Conservation (phyloP, 2,113 vertebrate genomes). For the Myotis yumanensis region DNA sequence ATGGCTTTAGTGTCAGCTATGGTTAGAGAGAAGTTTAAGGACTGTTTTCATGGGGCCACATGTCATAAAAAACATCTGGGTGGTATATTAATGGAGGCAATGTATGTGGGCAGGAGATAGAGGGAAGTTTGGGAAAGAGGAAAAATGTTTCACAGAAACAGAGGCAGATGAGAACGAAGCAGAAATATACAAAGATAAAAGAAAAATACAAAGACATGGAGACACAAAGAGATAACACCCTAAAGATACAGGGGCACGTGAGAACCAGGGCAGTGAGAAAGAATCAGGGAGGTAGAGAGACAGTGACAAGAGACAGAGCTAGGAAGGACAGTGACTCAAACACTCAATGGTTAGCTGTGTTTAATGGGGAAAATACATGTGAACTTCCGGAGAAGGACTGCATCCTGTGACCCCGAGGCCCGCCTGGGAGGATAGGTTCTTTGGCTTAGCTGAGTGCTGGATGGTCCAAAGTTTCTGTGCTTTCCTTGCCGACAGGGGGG, state of each 20-base stretch:
- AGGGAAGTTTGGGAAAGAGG: background rate
- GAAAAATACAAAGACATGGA: background rate
- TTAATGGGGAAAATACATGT: background rate
- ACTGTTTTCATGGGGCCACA: background rate
- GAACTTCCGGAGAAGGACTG: background rate
- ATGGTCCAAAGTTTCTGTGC: background rate
- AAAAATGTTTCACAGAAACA: background rate
- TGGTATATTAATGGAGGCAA: background rate
- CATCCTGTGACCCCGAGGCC: background rate
- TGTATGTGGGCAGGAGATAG: rapidly evolving
- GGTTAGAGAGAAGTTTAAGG: background rate
- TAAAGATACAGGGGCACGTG: background rate
- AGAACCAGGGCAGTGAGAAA: background rate
- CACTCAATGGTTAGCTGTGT: background rate
- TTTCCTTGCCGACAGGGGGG: background rate
- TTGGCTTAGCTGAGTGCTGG: background rate
- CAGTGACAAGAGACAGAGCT: background rate
- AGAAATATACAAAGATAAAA: background rate
- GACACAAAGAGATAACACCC: background rate
- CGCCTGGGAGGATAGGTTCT: background rate
- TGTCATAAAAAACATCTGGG: background rate
- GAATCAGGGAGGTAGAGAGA: background rate
- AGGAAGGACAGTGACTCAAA: background rate
- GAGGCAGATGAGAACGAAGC: background rate
- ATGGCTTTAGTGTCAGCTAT: background rate